These are phyloP conservation scores for Agriopis marginaria DNA, from an alignment of 2,888 invertebrate genomes.

Conservation along the genomic window DNA sequence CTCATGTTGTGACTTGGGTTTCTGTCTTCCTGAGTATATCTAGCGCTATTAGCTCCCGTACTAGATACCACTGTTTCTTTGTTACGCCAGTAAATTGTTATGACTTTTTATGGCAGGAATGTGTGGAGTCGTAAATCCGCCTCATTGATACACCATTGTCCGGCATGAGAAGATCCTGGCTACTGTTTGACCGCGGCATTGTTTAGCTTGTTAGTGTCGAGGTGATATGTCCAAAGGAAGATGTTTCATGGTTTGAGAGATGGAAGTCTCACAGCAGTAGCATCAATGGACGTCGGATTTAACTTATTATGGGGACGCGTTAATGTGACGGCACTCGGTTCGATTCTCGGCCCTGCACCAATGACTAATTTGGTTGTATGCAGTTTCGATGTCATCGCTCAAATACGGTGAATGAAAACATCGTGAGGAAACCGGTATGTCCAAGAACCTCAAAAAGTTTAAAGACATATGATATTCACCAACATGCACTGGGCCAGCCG, in stretches of 20 bases:
- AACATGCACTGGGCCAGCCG: no score
- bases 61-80: constrained; percentile 79
- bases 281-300: not conserved
- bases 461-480: no score
- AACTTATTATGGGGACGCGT: not conserved
- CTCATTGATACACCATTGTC: constrained; percentile 73
- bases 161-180: constrained; percentile 62
- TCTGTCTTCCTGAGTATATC: constrained; percentile 14
- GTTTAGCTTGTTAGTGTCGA: constrained; percentile 62
- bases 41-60: constrained; percentile 75
- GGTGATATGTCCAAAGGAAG: constrained; percentile 57
- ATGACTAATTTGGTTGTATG: no score
- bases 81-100: constrained; percentile 81
- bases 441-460: no score
- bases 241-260: constrained; percentile 25
- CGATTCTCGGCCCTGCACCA: no score
- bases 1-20: not conserved
- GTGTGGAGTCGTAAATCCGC: constrained; percentile 75
- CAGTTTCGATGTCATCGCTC: no score
- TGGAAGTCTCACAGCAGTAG: not conserved
- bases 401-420: no score
- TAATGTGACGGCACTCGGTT: no score
- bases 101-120: constrained; percentile 78
- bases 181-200: constrained; percentile 61
- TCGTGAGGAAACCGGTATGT: no score